phyloP scores from a whole-genome alignment of 1,140 invertebrate species.

The Phymastichus coffea region DNA sequence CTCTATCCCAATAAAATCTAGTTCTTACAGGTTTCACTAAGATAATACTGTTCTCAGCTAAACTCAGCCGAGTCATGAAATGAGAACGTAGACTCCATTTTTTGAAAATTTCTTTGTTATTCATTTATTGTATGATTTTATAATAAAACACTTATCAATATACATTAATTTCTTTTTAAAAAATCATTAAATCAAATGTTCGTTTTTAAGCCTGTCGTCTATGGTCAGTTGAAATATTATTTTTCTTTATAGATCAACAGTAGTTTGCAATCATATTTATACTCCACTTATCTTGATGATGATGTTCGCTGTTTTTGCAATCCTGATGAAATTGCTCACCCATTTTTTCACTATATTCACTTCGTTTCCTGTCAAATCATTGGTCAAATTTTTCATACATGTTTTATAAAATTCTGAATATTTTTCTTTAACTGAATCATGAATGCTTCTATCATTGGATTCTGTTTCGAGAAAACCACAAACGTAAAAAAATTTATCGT shows the following conservation, averaged over 20 bases:
- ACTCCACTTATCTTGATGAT: not conserved
- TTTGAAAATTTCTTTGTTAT: no score
- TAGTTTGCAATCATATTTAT: not conserved
- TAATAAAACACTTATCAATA: no score
- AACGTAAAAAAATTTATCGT: not conserved
- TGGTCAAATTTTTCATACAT: not conserved
- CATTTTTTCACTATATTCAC: not conserved
- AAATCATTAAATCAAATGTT: not conserved
- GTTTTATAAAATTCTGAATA: not conserved
- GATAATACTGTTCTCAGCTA: no score
- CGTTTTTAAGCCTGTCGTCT: not conserved
- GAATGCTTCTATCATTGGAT: not conserved
- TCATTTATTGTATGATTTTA: no score
- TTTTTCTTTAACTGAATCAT: not conserved
- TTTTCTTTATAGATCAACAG: not conserved
- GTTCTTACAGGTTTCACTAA: no score
- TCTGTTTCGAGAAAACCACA: not conserved
- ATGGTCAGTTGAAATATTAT: not conserved
- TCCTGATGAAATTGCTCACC: not conserved
- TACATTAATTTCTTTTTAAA: not conserved
- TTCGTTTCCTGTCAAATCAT: no score
- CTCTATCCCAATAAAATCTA: no score
- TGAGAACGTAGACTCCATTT: no score
- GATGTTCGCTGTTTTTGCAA: not conserved
- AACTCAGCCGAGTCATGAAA: no score